Evolutionary conservation across 1,140 invertebrate species (phyloP).

Genomic region (Alviniconcha marisindica): DNA sequence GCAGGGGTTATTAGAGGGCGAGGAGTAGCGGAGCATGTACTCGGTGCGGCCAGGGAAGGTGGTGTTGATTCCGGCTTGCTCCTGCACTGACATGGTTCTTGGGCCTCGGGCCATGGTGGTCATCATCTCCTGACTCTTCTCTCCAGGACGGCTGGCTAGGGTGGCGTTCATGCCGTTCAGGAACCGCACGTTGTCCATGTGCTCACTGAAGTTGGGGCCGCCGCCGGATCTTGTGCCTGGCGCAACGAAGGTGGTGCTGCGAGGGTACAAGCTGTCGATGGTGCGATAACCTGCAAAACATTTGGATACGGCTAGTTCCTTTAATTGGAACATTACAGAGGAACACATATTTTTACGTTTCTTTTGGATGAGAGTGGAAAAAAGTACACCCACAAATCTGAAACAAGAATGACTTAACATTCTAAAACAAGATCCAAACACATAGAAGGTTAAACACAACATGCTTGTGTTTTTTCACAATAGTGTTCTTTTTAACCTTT

Average conservation of each 20-base stretch:
- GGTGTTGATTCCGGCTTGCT: conserved; percentile 74
- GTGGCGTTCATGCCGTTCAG: conserved; percentile 61
- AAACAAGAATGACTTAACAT: no score
- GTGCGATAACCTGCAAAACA: conserved; percentile 65
- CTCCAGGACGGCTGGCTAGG: background rate
- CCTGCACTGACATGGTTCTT: conserved; percentile 68
- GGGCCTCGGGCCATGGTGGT: conserved; percentile 45
- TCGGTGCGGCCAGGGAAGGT: conserved; percentile 73
- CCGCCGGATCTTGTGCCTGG: conserved; percentile 45
- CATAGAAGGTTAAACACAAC: no score
- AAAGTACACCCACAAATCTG: no score
- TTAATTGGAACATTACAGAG: no score
- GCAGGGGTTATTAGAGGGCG: conserved; percentile 55
- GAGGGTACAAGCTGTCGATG: conserved; percentile 69
- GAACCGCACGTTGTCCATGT: conserved; percentile 54
- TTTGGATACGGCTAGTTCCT: no score
- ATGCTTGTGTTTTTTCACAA: no score
- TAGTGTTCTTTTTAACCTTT: no score
- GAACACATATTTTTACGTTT: no score
- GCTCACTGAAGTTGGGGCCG: conserved; percentile 39
- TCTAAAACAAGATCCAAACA: no score
- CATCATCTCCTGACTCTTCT: conserved; percentile 24
- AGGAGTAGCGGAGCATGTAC: conserved; percentile 69
- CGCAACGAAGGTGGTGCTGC: conserved; percentile 53
- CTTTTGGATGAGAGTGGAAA: no score